phyloP scores from a whole-genome alignment of 2,797 vertebrate genomes.

The Hafferia zeledoni region DNA sequence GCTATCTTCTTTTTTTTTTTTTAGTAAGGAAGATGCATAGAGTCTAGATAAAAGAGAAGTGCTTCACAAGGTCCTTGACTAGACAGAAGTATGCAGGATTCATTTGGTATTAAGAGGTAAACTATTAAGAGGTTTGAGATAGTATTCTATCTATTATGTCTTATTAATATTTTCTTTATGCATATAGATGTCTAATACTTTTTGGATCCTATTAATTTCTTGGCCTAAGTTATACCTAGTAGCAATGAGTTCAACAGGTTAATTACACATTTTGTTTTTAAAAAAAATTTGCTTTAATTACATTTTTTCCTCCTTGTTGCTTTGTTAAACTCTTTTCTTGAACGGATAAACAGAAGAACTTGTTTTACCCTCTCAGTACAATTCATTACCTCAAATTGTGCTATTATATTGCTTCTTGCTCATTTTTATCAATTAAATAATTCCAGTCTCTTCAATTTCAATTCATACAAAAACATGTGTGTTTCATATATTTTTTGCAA shows the following conservation, averaged over 20 bases:
- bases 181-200: neutral
- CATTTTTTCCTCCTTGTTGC: neutral
- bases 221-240: neutral
- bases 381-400: neutral
- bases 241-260: neutral
- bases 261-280: neutral
- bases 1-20: neutral
- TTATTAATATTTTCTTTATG: slow-evolving; percentile 1
- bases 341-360: neutral
- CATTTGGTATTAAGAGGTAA: neutral
- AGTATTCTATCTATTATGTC: neutral
- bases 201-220: slow-evolving; percentile 8
- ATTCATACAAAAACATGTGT: neutral
- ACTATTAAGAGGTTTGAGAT: neutral
- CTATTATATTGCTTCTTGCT: neutral
- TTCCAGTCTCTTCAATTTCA: neutral
- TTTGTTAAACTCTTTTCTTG: neutral
- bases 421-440: neutral
- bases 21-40: neutral
- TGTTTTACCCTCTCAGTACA: neutral
- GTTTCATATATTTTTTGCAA: neutral
- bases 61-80: neutral
- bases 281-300: neutral
- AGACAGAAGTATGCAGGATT: neutral
- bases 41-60: neutral